Base-by-base conservation (phyloP, 2,888 invertebrate genomes). In the Agonum fuliginosum region DNA sequence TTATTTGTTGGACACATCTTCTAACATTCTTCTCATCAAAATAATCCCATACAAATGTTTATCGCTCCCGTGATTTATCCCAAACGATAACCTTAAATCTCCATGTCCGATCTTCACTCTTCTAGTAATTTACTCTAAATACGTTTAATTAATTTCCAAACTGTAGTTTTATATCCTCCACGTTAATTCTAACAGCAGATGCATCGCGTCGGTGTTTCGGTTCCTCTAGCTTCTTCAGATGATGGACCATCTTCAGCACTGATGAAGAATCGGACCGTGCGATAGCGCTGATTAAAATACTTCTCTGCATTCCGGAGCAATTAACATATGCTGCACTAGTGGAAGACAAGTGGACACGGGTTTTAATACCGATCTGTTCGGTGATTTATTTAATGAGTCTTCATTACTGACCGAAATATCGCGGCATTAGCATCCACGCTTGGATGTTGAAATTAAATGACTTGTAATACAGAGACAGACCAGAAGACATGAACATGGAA, bases 281-380 rank as follows among this genome's bases (percentile, higher is more conserved):
- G 74, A 74, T 74, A 74, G 51, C 54, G 62, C 48, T 74, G 74
- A 65, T 74, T 74, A 62, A 74, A 62, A 74, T 74, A 74, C 43
- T 37, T 74, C 34, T 14, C 62, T 24, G 65, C 41, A 74, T 74
- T 74, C 74, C 46, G 19, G 3, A 41, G 46, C 74, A 74, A 74
- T 74, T 74, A 74, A 74, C 58, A 72, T 51, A 24, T 20, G 12
- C 22, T n/a, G 37, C 10, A 37, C n/a, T 10, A 37, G 37, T 37
- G 37, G 37, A 37, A 37, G 37, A 37, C 37, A 37, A 37, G 10
- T 12, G n/a, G 37, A 37, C 37, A 37, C 37, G 37, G 37, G 37
- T 37, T 37, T 8, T 37, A 37, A 37, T 37, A 37, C 37, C 37
- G 37, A 37, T 37, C 37, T 37, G 37, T 37, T 12, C 37, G 37